These are phyloP conservation scores for Eciton burchellii DNA, from an alignment of 1,140 invertebrate genomes.

Conservation along the genomic window DNA sequence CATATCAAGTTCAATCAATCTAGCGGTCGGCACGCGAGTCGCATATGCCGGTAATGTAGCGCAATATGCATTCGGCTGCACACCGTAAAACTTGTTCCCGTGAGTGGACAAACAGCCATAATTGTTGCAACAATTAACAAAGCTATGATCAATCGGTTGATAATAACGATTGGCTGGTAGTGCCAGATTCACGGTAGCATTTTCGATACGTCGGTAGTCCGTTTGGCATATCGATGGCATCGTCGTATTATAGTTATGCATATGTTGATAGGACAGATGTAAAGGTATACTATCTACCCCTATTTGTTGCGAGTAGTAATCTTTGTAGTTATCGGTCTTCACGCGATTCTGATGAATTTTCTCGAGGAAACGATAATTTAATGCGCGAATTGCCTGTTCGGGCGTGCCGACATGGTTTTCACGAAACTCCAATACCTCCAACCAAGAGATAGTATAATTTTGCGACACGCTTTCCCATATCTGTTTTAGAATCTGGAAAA, in stretches of 20 bases:
- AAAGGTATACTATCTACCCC: slow-evolving; percentile 37
- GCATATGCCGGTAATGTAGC: slow-evolving; percentile 58
- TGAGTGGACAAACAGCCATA: slow-evolving; percentile 68
- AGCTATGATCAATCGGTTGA: slow-evolving; percentile 61
- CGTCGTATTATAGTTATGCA: slow-evolving; percentile 75
- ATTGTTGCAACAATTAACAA: slow-evolving; percentile 64
- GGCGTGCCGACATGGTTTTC: slow-evolving; percentile 88
- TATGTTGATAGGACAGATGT: slow-evolving; percentile 68
- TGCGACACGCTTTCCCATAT: slow-evolving; percentile 88
- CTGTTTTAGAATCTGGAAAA: slow-evolving; percentile 87
- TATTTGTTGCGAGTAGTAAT: slow-evolving; percentile 65
- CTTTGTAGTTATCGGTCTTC: slow-evolving; percentile 68
- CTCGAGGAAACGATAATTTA: slow-evolving; percentile 84
- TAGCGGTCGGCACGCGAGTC: slow-evolving; percentile 87
- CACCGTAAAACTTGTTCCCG: slow-evolving; percentile 66
- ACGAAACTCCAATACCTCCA: slow-evolving; percentile 89
- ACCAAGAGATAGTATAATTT: slow-evolving; percentile 87
- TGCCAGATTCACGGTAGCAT: slow-evolving; percentile 58
- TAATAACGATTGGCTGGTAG: slow-evolving; percentile 60
- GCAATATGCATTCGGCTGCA: slow-evolving; percentile 68
- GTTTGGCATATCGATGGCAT: slow-evolving; percentile 66
- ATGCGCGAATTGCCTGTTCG: slow-evolving; percentile 85
- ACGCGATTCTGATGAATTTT: slow-evolving; percentile 79
- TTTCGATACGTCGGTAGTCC: slow-evolving; percentile 72
- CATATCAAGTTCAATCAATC: slow-evolving; percentile 90